Evolutionary conservation across 2,113 vertebrate genomes (phyloP).

Genomic region (Nymphicus hollandicus): DNA sequence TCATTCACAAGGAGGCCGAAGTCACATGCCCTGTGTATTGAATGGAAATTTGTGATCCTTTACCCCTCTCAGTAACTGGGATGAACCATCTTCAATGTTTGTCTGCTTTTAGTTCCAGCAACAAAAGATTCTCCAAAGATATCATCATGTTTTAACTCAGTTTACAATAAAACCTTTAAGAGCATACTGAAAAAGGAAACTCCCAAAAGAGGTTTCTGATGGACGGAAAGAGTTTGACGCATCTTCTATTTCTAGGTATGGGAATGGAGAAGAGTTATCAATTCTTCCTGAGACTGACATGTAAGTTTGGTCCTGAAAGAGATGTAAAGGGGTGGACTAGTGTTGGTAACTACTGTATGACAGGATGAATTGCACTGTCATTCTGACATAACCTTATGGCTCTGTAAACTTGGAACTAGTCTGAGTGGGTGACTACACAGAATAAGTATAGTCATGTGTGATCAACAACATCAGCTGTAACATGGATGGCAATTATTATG

Average conservation of each 20-base stretch:
- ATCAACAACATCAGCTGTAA: not conserved
- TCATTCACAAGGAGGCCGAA: not conserved
- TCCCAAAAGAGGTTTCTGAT: constrained; percentile 17
- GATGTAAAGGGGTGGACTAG: not conserved
- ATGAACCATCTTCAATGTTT: not conserved
- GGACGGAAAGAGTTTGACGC: not conserved
- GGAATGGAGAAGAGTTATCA: not conserved
- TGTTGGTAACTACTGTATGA: not conserved
- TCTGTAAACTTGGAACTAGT: not conserved
- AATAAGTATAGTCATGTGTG: not conserved
- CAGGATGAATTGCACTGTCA: not conserved
- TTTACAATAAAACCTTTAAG: constrained; percentile 27
- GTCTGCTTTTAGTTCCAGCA: not conserved
- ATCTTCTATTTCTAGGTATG: constrained; percentile 19
- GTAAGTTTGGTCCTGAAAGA: constrained; percentile 4
- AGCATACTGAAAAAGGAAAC: constrained; percentile 11
- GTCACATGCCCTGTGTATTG: not conserved
- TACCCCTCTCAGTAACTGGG: not conserved
- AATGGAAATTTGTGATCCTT: not conserved
- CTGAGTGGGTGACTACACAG: not conserved
- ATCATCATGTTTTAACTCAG: not conserved
- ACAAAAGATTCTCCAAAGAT: not conserved
- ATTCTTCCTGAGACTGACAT: not conserved
- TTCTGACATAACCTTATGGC: not conserved
- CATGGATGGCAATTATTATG: not conserved